Percentiles rank a stretch among this genome's conserved stretches.
These are phyloP conservation scores for Takifugu ocellatus DNA, from an alignment of 2,797 vertebrate genomes.

Conservation along the genomic window DNA sequence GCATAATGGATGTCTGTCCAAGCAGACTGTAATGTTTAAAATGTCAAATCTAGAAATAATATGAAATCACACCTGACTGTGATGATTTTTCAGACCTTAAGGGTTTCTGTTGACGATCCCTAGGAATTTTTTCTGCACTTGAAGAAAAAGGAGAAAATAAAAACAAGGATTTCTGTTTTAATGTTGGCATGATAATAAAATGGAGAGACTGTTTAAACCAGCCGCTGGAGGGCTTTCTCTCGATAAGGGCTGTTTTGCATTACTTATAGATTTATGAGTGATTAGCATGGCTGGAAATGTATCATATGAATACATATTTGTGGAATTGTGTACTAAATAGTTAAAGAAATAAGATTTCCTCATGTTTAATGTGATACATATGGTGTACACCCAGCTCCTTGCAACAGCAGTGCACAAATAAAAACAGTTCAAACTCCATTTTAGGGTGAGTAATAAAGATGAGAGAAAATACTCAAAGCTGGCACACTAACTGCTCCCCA, in stretches of 20 bases:
- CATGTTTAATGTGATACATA: slow-evolving; percentile 20
- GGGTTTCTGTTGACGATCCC: not conserved
- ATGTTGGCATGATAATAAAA: slow-evolving; percentile 5
- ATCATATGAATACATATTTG: slow-evolving; percentile 10
- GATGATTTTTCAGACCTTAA: not conserved
- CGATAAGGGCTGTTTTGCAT: slow-evolving; percentile 42
- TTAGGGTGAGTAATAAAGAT: slow-evolving; percentile 27
- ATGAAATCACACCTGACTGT: not conserved
- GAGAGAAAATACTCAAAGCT: slow-evolving; percentile 30
- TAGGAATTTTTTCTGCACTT: not conserved
- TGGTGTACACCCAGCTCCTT: slow-evolving; percentile 11
- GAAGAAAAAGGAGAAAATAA: not conserved
- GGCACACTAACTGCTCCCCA: slow-evolving; percentile 17
- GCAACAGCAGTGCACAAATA: slow-evolving; percentile 3
- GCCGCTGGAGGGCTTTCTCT: slow-evolving; percentile 29
- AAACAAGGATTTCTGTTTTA: not conserved
- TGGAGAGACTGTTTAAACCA: slow-evolving; percentile 11
- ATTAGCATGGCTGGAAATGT: slow-evolving; percentile 33
- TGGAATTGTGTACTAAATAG: not conserved
- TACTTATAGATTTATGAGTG: slow-evolving; percentile 31
- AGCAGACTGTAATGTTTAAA: not conserved
- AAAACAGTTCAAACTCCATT: slow-evolving; percentile 13
- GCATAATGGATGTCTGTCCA: not conserved
- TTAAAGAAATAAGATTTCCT: slow-evolving; percentile 15
- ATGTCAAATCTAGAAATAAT: not conserved